phyloP scores from a whole-genome alignment of 2,888 invertebrate species.

The Icerya purchasi region DNA sequence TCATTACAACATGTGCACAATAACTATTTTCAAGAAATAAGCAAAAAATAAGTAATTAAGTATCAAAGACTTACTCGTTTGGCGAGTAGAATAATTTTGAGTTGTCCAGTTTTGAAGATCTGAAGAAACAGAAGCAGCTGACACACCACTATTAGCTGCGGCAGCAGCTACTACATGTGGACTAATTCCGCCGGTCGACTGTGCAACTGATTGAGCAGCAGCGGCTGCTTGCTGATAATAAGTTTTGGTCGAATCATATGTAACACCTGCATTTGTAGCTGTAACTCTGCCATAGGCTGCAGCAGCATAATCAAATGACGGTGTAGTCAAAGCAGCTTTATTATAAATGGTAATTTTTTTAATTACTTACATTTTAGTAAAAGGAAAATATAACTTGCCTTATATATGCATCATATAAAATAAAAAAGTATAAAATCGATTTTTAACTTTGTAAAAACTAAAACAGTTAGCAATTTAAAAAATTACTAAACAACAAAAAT shows the following conservation, averaged over 20 bases:
- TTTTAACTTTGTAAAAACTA: too few relatives aligned
- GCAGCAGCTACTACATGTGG: constrained; percentile 3
- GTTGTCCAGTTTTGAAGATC: constrained; percentile 12
- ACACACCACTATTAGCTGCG: constrained; percentile 34
- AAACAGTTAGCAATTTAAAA: too few relatives aligned
- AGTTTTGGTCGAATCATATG: constrained; percentile 59
- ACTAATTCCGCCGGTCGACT: not conserved
- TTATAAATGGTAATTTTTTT: too few relatives aligned
- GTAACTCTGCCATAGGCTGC: constrained; percentile 22
- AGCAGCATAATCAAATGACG: not conserved
- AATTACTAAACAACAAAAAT: too few relatives aligned
- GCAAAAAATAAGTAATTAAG: too few relatives aligned
- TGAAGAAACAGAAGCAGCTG: constrained; percentile 30
- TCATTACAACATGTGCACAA: too few relatives aligned
- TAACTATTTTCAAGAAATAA: too few relatives aligned
- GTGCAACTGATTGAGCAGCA: constrained; percentile 26
- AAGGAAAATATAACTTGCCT: not conserved
- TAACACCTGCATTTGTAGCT: constrained; percentile 30
- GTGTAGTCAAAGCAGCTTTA: too few relatives aligned
- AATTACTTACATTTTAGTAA: too few relatives aligned
- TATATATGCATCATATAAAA: too few relatives aligned
- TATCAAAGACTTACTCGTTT: constrained; percentile 2
- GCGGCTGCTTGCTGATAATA: constrained; percentile 66
- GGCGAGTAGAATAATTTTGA: constrained; percentile 9
- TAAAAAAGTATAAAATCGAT: too few relatives aligned